Base-by-base conservation (phyloP, 2,797 vertebrate genomes). In the Todus mexicanus region DNA sequence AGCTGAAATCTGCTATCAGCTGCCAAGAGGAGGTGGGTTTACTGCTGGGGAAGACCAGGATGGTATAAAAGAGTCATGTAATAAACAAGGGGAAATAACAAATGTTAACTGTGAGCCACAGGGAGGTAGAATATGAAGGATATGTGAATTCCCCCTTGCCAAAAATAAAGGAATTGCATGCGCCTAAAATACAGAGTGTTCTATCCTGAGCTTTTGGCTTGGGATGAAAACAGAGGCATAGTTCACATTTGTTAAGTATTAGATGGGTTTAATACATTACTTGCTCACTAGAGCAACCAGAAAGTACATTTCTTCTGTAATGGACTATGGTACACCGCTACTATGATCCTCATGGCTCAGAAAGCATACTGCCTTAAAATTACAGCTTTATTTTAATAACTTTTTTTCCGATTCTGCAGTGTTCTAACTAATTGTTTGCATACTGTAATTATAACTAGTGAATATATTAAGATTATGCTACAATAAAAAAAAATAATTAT, bases 161-260 rank as follows among this genome's bases (percentile, higher is more conserved):
- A 57, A 66, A 90, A 87, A 64, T 38, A 57, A 76, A 82, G 38
- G 15, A 71, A 63, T 51, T 6, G 15, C 15, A 51, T 40, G 42
- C 20, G 73, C 75, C 50, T 79, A 53, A 89, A 94, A 90, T 57
- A 37, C 23, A 15, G 12, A 51, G 26, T 75, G 48, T 53, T 16
- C 26, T 56, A 45, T 23, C 19, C 48, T 42, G 25, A 76, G 23
- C 37, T 84, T 88, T 64, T 53, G 45, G 37, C 18, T 16, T 45
- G 56, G 48, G 31, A 73, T 61, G 45, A 75, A 66, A 90, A 53
- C 12, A 65, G 89, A 92, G 71, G 31, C 90, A 84, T 40, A 93
- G 92, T 94, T 89, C 92, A 92, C 54, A 21, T 35, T 66, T 82
- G 91, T 95, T 94, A 95, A 69, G 8, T 69, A 80, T 94, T 92